Base-by-base conservation (phyloP, 2,113 vertebrate genomes). In the Microtus pennsylvanicus region DNA sequence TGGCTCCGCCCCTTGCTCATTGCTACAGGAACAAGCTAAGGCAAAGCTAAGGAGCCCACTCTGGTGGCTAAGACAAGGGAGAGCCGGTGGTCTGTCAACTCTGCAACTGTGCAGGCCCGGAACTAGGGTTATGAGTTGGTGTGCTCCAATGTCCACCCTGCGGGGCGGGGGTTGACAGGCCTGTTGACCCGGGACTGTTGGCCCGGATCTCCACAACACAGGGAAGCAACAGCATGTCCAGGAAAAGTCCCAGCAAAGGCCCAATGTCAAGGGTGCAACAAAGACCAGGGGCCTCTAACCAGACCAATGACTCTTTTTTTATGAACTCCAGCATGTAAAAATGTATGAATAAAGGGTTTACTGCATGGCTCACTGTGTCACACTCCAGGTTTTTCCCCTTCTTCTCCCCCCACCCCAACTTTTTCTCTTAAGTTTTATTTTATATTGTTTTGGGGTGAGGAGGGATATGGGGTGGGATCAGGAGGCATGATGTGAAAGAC, bases 401-500 rank as follows among this genome's bases (percentile, higher is more conserved):
- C 69, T 35, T 35, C 13, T 2, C 2, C 1, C 6, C 7, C 11
- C 33, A 3, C 67, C 26, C 13, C n/a, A n/a, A n/a, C 7, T 8
- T 72, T 72, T 72, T n/a, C 7, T 72, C 70, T 21, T n/a, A 72
- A 72, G n/a, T 72, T 72, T 69, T 69, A 69, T 69, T 69, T 69
- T 69, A 5, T 69, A 33, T 69, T 72, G 21, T 72, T 72, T 72
- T n/a, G 70, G 16, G 35, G 7, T n/a, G 35, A 17, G 35, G 17
- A 72, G 7, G 35, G 35, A 72, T 17, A 10, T 3, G 35, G 35
- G 35, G 7, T 72, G 35, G 16, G 35, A 70, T 70, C 35, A n/a
- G 69, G 35, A 72, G 17, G 33, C 69, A 72, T n/a, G 70, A 72
- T 72, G 17, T 72, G 17, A 72, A 72, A 72, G 35, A n/a, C 69